phyloP scores from a whole-genome alignment of 2,888 invertebrate species.

The Leptothorax acervorum region DNA sequence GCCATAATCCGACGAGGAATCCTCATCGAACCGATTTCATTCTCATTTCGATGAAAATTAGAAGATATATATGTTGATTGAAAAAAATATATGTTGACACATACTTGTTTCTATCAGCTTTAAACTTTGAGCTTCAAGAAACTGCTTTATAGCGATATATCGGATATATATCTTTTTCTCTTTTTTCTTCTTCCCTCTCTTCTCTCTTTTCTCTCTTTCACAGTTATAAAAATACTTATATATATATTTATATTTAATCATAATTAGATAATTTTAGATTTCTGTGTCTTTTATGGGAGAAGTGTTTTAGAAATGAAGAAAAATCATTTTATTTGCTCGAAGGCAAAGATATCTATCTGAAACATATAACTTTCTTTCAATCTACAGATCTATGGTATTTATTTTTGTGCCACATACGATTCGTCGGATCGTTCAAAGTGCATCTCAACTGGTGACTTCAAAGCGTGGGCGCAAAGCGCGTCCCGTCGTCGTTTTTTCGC shows the following conservation, averaged over 20 bases:
- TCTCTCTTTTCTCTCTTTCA: not conserved
- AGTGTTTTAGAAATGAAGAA: not conserved
- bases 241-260: not conserved
- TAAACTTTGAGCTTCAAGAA: not conserved
- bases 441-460: constrained; percentile 16
- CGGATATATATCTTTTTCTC: not conserved
- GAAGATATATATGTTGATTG: not conserved
- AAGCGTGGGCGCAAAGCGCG: constrained; percentile 6
- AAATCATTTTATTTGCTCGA: not conserved
- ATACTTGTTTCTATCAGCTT: not conserved
- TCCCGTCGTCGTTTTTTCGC: constrained; percentile 48
- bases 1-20: constrained; percentile 15
- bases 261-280: not conserved
- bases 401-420: not conserved
- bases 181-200: no score
- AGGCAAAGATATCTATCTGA: not conserved
- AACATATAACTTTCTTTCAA: not conserved
- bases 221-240: not conserved
- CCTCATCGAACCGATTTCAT: not conserved
- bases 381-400: not conserved
- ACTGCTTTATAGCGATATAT: not conserved
- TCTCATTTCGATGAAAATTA: not conserved
- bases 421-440: constrained; percentile 9
- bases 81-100: not conserved
- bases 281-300: not conserved